Conservation (phyloP, 1,140 invertebrate species). For the Neodiprion virginianus region DNA sequence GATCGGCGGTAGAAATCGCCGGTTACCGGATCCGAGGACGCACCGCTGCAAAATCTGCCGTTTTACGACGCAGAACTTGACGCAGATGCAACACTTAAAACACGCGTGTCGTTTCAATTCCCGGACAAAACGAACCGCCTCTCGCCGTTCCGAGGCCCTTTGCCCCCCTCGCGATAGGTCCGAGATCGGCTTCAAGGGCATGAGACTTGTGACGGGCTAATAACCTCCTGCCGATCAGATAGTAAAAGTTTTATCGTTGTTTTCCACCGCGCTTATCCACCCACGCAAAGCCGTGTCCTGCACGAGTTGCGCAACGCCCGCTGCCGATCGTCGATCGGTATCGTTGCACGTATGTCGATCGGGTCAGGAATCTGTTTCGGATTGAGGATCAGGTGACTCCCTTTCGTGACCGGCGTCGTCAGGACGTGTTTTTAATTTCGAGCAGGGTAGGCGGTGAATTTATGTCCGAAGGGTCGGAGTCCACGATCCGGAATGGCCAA, state of each 20-base stretch:
- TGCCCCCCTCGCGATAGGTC: background rate
- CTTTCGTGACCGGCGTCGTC: no score
- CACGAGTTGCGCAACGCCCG: no score
- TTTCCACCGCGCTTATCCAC: conserved; percentile 13
- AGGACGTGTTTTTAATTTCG: no score
- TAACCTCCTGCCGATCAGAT: conserved; percentile 37
- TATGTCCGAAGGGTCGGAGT: no score
- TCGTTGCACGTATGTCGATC: no score
- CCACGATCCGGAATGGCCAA: no score
- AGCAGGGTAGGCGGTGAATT: no score
- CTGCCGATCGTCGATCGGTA: background rate
- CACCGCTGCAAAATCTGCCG: background rate
- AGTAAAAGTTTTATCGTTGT: conserved; percentile 28
- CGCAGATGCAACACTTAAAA: background rate
- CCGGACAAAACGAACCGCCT: background rate
- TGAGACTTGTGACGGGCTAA: conserved; percentile 39
- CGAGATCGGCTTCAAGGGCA: conserved; percentile 21
- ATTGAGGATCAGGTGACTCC: no score
- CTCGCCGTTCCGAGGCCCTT: conserved; percentile 1
- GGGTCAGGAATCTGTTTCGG: no score
- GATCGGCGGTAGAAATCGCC: background rate
- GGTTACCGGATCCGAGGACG: no score
- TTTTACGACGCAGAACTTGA: background rate
- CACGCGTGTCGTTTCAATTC: background rate
- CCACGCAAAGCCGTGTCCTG: background rate